Evolutionary conservation across 2,797 vertebrate species (phyloP), one percentile per base, ranked within the genome.

Genomic region (Chromis chromis): DNA sequence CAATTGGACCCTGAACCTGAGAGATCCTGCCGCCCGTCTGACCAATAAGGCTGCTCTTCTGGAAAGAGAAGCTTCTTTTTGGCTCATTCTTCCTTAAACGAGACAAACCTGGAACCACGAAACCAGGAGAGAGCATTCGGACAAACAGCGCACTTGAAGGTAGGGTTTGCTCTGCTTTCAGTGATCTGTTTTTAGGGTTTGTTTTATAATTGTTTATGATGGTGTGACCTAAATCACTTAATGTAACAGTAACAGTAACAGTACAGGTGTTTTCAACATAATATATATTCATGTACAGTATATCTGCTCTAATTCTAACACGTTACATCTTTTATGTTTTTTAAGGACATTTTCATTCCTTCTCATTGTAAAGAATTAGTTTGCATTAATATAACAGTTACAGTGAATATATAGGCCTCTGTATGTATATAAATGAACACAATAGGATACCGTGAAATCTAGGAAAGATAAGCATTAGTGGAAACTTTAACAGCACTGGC

Each of bases 1-100:
- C 88, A 78, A 86, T 82, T 83, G 86, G 91, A 90, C 80, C 77
- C 89, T 82, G 81, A 91, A 87, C 86, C 83, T 72, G 75, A 90
- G 80, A 87, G 79, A 82, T 90, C 82, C 82, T 83, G 70, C 70
- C 39, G 64, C 66, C 83, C 9, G 75, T 65, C 84, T 44, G 64
- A 88, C 79, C 88, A 90, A 84, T 78, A 86, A 88, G 86, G 71
- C 78, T 81, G 76, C 88, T 88, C 84, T 86, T 70, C 86, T 84
- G 59, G 84, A 77, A 69, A 88, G 77, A 85, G 79, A 84, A 70
- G 62, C 78, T 77, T 83, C 60, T 77, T 85, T 87, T 61, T 70
- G 22, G 65, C 57, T 74, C 73, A 44, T 78, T 84, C 69, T 75
- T 24, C 44, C 50, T 72, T 25, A 83, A 86, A 83, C 39, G 13